Evolutionary conservation across 2,888 invertebrate genomes (phyloP).

Genomic region (Orthonychiurus folsomi): DNA sequence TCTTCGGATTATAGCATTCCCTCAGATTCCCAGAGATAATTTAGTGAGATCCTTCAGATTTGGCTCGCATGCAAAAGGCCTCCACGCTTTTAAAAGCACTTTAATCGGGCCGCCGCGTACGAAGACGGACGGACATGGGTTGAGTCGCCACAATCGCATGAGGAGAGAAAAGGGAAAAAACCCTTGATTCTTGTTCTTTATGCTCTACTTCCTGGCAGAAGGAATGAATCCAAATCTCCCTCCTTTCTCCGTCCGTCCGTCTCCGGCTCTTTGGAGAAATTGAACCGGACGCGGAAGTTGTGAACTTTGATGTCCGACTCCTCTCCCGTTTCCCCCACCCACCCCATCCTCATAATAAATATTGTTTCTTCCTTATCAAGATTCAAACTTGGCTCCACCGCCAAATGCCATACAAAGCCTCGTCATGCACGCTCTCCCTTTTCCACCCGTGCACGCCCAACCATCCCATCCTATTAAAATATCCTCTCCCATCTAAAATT

Average conservation of each 20-base stretch:
- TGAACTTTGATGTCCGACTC: constrained; percentile 37
- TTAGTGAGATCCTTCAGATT: constrained; percentile 37
- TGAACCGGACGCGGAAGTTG: constrained; percentile 38
- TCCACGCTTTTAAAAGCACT: neutral
- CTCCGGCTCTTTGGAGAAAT: constrained; percentile 14
- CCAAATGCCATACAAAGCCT: neutral
- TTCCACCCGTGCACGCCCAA: too few species aligned
- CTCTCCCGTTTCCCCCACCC: constrained; percentile 28
- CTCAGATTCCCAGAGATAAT: constrained; percentile 32
- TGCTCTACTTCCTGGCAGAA: neutral
- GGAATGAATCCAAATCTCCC: neutral
- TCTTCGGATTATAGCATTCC: constrained; percentile 19
- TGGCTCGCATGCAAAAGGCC: constrained; percentile 1
- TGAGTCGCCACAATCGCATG: neutral
- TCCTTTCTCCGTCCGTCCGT: neutral
- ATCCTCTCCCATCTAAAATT: too few species aligned
- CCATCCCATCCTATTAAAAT: too few species aligned
- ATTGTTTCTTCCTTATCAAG: neutral
- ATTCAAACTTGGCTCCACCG: neutral
- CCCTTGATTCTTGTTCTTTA: neutral
- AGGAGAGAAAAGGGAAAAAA: neutral
- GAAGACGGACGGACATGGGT: neutral
- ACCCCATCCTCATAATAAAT: neutral
- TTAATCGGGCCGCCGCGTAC: neutral
- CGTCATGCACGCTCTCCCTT: too few species aligned